phyloP scores from a whole-genome alignment of 2,797 vertebrate species.

The Malacoctenus gilli region DNA sequence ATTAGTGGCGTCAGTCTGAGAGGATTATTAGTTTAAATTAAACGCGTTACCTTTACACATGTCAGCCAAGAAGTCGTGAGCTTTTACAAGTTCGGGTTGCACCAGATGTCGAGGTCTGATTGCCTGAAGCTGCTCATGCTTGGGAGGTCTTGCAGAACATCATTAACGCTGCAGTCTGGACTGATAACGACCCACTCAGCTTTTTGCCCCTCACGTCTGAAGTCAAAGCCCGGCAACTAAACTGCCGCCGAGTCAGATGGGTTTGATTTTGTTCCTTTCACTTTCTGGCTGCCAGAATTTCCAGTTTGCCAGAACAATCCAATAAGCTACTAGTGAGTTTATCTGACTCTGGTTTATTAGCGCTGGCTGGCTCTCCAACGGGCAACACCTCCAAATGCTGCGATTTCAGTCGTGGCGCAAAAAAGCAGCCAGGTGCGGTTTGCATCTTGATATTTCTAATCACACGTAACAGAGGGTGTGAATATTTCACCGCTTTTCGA shows the following conservation, averaged over 20 bases:
- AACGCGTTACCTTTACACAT: slow-evolving; percentile 14
- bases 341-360: slow-evolving; percentile 43
- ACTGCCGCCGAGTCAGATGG: slow-evolving; percentile 21
- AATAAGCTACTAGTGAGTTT: slow-evolving; percentile 50
- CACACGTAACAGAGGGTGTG: slow-evolving; percentile 10
- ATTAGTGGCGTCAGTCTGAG: slow-evolving; percentile 1
- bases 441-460: neutral
- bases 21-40: slow-evolving; percentile 17
- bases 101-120: slow-evolving; percentile 44
- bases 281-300: slow-evolving; percentile 15
- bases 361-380: slow-evolving; percentile 23
- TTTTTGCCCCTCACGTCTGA: slow-evolving; percentile 19
- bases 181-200: slow-evolving; percentile 1
- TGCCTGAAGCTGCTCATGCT: slow-evolving; percentile 34
- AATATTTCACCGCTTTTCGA: neutral
- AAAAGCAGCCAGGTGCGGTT: slow-evolving; percentile 32
- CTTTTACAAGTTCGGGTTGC: neutral
- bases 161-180: slow-evolving; percentile 14
- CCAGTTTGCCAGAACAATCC: slow-evolving; percentile 37
- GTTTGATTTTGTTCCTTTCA: slow-evolving; percentile 28
- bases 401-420: slow-evolving; percentile 1
- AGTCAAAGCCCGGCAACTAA: slow-evolving; percentile 11
- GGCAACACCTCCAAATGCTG: slow-evolving; percentile 6
- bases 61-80: slow-evolving; percentile 1
- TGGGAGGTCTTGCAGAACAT: slow-evolving; percentile 53